A percentile compares a stretch with the other conserved stretches of the same genome.
Evolutionary conservation across 35 echinoderm and acorn worm species (phyloP).

Genomic region (Lytechinus variegatus): DNA sequence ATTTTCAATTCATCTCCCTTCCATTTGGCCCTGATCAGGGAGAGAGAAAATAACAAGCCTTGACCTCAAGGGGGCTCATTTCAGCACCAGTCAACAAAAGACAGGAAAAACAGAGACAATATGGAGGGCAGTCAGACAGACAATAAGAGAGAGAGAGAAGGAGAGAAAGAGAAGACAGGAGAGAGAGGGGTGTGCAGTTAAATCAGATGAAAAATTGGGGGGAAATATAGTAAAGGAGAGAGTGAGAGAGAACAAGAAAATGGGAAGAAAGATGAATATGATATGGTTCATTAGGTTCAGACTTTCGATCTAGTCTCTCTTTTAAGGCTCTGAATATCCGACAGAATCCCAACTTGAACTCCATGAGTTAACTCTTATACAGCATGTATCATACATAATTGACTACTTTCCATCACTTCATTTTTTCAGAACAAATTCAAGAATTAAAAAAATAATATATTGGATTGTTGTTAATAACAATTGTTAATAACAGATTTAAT

Average conservation of each 20-base stretch:
- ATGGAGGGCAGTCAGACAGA: not conserved
- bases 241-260: not conserved
- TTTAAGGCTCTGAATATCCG: not conserved
- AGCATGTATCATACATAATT: too few relatives aligned
- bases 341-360: not conserved
- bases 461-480: too few relatives aligned
- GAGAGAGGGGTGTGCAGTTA: not conserved
- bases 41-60: constrained; percentile 43
- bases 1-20: not conserved
- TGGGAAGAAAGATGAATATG: not conserved
- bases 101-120: constrained; percentile 9
- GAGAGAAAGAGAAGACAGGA: not conserved
- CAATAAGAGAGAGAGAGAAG: not conserved
- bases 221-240: not conserved
- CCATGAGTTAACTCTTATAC: not conserved
- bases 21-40: not conserved
- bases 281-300: not conserved
- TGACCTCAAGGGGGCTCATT: constrained; percentile 34
- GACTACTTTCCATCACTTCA: too few relatives aligned
- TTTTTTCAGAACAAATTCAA: too few relatives aligned
- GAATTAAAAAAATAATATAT: too few relatives aligned
- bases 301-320: not conserved
- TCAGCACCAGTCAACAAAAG: constrained; percentile 12
- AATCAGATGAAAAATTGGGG: not conserved
- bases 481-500: too few relatives aligned